A percentile compares a stretch with the other conserved stretches of the same genome.
Conservation (phyloP, 2,113 vertebrate species). For the Bagarius yarrelli region DNA sequence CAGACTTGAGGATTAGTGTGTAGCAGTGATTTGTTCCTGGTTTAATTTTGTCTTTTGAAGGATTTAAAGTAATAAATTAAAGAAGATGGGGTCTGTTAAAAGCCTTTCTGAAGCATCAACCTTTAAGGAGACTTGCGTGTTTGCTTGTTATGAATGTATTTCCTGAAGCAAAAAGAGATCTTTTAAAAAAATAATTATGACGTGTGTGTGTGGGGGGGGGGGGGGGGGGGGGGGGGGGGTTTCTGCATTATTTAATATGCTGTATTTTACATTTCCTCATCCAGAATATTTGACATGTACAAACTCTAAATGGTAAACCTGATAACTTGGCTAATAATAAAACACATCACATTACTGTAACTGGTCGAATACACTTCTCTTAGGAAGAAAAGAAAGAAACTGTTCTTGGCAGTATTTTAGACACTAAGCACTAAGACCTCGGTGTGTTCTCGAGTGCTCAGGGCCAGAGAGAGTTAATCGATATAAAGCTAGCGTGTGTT, state of each 20-base stretch:
- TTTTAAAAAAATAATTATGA: neutral
- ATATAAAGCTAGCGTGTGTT: slow-evolving; percentile 52
- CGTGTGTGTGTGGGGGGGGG: neutral
- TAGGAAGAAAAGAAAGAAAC: slow-evolving; percentile 7
- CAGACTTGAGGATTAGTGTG: slow-evolving; percentile 55
- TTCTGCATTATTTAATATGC: neutral
- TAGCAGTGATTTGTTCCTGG: slow-evolving; percentile 55
- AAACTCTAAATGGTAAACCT: neutral
- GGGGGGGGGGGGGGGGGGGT: neutral
- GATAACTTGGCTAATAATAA: slow-evolving; percentile 8
- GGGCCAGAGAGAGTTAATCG: slow-evolving; percentile 52
- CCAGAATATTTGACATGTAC: too few species aligned
- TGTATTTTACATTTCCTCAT: neutral
- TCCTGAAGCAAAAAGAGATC: slow-evolving; percentile 22
- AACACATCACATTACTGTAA: neutral
- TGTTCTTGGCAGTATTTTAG: slow-evolving; percentile 30
- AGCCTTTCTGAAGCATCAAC: slow-evolving; percentile 50
- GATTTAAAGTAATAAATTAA: slow-evolving; percentile 59
- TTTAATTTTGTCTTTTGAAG: slow-evolving; percentile 60
- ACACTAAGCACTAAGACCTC: slow-evolving; percentile 35
- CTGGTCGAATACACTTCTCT: slow-evolving; percentile 25
- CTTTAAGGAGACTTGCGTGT: slow-evolving; percentile 27
- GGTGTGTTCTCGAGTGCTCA: slow-evolving; percentile 28
- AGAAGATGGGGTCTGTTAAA: slow-evolving; percentile 48
- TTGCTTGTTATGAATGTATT: slow-evolving; percentile 51